Conservation (phyloP, 64 coral and sea anemone species). For the Porites australiensis region DNA sequence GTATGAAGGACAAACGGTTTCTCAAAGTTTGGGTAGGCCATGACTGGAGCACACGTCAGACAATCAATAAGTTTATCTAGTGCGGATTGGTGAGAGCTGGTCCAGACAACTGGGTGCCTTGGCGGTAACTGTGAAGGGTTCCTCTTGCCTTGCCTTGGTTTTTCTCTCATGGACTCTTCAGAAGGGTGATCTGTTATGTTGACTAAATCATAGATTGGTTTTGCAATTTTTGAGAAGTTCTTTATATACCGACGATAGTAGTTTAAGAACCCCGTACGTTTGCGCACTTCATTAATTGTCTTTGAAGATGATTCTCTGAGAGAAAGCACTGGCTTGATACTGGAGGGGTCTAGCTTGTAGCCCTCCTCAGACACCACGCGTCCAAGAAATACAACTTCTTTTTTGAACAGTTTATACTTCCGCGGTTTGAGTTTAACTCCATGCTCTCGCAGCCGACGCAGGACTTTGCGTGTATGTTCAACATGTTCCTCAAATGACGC, state of each 20-base stretch:
- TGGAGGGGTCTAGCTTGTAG: constrained; percentile 56
- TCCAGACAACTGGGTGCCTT: constrained; percentile 46
- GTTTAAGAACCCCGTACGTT: constrained; percentile 46
- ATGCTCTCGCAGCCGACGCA: constrained; percentile 43
- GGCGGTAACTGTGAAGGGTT: constrained; percentile 16
- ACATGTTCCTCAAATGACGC: constrained; percentile 60
- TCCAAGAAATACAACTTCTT: constrained; percentile 68
- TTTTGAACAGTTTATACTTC: constrained; percentile 68
- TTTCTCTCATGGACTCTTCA: background rate
- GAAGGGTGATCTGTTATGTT: background rate
- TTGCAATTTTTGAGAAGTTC: constrained; percentile 40
- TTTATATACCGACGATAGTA: constrained; percentile 66
- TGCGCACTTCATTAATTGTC: constrained; percentile 64
- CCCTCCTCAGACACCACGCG: constrained; percentile 61
- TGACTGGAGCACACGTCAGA: constrained; percentile 15
- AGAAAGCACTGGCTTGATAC: constrained; percentile 40
- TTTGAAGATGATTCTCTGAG: constrained; percentile 43
- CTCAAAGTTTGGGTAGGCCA: constrained; percentile 37
- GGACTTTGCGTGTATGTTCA: constrained; percentile 51
- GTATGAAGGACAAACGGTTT: constrained; percentile 48
- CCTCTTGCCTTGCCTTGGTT: background rate
- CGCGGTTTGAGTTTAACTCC: constrained; percentile 69
- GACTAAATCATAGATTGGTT: constrained; percentile 42
- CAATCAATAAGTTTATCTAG: constrained; percentile 13
- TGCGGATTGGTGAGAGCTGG: constrained; percentile 25